Conservation (phyloP, 2,888 invertebrate genomes). For the Hypomecis atomaria region DNA sequence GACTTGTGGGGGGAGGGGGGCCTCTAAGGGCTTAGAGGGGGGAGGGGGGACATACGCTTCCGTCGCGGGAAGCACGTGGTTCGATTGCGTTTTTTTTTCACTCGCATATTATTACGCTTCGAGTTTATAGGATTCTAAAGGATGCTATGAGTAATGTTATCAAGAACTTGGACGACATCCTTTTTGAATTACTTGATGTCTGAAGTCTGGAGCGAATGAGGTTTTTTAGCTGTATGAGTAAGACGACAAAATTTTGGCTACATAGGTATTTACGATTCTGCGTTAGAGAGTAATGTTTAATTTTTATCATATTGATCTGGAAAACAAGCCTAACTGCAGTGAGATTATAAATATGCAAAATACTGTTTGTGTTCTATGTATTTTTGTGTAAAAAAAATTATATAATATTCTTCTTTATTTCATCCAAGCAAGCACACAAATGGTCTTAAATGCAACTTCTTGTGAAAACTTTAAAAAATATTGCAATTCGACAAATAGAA, state of each 20-base stretch:
- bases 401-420: too few species aligned
- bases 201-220: background rate
- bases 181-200: constrained; percentile 24
- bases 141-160: constrained; percentile 39
- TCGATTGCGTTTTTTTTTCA: constrained; percentile 56
- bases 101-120: constrained; percentile 15
- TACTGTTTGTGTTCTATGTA: too few species aligned
- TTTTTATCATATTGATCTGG: too few species aligned
- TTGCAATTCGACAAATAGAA: too few species aligned
- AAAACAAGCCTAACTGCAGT: too few species aligned
- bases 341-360: too few species aligned
- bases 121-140: constrained; percentile 24
- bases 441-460: too few species aligned
- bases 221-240: background rate
- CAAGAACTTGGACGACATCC: constrained; percentile 32
- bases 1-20: constrained; percentile 46
- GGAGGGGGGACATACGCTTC: constrained; percentile 54
- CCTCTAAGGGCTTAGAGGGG: constrained; percentile 34
- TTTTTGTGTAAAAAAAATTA: too few species aligned
- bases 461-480: too few species aligned
- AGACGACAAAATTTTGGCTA: background rate
- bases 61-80: constrained; percentile 67
- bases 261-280: background rate
- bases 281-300: background rate
- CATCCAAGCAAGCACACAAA: too few species aligned